These are phyloP conservation scores for Orestias chungarensis DNA, from an alignment of 2,797 vertebrate genomes.

Conservation along the genomic window DNA sequence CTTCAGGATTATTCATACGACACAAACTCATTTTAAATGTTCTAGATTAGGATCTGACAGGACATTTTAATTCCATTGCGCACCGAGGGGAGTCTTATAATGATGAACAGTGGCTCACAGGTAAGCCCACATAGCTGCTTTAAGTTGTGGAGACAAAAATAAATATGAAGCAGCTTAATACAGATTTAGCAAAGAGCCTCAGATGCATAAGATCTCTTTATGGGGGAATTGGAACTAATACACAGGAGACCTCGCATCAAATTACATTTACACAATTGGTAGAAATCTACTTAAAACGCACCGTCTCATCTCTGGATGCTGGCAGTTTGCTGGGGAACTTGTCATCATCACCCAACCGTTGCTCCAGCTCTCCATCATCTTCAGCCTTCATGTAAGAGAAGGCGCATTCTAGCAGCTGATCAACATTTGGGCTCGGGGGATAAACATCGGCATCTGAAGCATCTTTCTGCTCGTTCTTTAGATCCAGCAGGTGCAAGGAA, in stretches of 20 bases:
- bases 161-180: too few species aligned
- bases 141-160: too few species aligned
- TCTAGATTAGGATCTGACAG: too few species aligned
- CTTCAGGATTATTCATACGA: too few species aligned
- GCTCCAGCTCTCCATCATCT: constrained; percentile 39
- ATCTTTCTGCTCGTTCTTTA: constrained; percentile 31
- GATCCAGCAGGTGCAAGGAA: constrained; percentile 32
- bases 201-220: too few species aligned
- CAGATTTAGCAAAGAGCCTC: too few species aligned
- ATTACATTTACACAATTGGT: neutral
- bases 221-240: too few species aligned
- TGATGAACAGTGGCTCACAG: too few species aligned
- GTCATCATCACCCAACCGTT: constrained; percentile 55
- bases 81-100: too few species aligned
- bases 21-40: too few species aligned
- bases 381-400: constrained; percentile 82
- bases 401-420: constrained; percentile 80
- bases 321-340: constrained; percentile 59
- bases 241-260: neutral
- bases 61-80: too few species aligned
- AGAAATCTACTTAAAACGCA: neutral
- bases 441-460: constrained; percentile 8
- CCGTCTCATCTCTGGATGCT: constrained; percentile 40
- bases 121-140: too few species aligned
- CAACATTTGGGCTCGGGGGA: constrained; percentile 73